Conservation (phyloP, 2,113 vertebrate species). For the Tupaia tana region DNA sequence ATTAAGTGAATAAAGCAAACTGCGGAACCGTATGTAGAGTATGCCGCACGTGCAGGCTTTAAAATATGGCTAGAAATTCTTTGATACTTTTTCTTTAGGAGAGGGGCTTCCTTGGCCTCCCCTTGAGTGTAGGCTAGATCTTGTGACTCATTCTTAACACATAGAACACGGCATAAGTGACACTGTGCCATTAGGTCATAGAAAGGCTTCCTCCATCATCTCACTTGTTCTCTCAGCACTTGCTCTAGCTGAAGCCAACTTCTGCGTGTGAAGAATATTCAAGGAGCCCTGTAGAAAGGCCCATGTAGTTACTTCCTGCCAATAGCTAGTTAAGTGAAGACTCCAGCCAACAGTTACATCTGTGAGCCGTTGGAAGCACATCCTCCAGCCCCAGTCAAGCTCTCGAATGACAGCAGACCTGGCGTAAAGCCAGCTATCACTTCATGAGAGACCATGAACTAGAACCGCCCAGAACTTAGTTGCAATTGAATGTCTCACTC, state of each 20-base stretch:
- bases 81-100: not conserved
- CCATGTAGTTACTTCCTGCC: not conserved
- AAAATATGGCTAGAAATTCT: not conserved
- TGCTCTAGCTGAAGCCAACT: not conserved
- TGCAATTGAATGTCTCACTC: not conserved
- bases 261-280: not conserved
- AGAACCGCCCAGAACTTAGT: not conserved
- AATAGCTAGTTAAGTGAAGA: not conserved
- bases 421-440: not conserved
- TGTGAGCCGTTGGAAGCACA: not conserved
- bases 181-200: not conserved
- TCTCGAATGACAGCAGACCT: not conserved
- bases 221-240: not conserved
- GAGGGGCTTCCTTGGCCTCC: not conserved
- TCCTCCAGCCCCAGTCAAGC: too few species aligned
- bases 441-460: not conserved
- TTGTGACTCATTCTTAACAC: not conserved
- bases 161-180: not conserved
- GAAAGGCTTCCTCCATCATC: not conserved
- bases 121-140: not conserved
- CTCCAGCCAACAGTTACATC: not conserved
- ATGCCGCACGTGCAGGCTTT: not conserved
- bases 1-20: not conserved
- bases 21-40: not conserved
- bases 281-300: not conserved